Evolutionary conservation across 2,113 vertebrate species (phyloP), one percentile per base, ranked within the genome.

Genomic region (Dicentrarchus labrax): DNA sequence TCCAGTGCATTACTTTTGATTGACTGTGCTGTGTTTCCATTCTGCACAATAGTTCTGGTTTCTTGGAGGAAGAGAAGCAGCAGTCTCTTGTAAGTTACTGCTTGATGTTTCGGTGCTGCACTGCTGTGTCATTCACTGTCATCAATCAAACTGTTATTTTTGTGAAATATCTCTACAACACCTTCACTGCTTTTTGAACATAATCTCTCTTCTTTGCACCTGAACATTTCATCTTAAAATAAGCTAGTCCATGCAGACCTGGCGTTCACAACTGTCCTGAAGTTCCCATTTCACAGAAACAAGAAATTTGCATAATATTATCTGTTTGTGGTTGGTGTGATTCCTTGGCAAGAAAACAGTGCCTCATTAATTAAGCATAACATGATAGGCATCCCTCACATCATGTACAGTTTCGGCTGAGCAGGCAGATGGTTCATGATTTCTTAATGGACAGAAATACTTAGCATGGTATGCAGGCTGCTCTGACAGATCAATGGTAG

Each of bases 361-460:
- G 71, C 22, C 61, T 91, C 85, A 89, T 93, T 89, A 92, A 94
- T 92, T 85, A 91, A 86, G 45, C 83, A 91, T 83, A 54, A 82
- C 56, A 86, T 70, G 68, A 86, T 70, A 84, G 90, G 60, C 76
- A 91, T 83, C 84, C 86, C 85, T 91, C 84, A 86, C 38, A 78
- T 88, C 91, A 84, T 81, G 83, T 82, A 57, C 83, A 78, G 79
- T 88, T 86, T 92, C 70, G 86, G 83, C 75, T 67, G 66, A 89
- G 80, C 69, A 82, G 76, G 83, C 93, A 93, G 91, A 93, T 93
- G 91, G 92, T 78, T 88, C 85, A 94, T 93, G 83, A 85, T 93
- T 93, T 84, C 70, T 93, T 93, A 86, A 93, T 93, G 82, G 57
- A 71, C 85, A 81, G 83, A 82, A 92, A 90, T 68, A 81, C 86